phyloP scores from a whole-genome alignment of 2,888 invertebrate genomes.

The Euzophera pinguis region DNA sequence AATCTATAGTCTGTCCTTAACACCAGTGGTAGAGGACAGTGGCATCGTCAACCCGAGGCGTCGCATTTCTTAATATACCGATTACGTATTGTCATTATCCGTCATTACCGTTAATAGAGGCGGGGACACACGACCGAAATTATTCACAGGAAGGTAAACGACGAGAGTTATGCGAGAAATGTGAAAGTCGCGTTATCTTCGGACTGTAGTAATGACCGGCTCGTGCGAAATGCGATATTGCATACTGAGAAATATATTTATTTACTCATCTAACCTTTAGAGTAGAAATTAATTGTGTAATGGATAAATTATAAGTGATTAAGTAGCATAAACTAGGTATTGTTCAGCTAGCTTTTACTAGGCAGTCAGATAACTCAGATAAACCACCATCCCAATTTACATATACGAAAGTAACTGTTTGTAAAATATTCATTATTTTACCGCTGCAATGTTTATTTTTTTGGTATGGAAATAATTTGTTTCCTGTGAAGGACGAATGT shows the following conservation, averaged over 20 bases:
- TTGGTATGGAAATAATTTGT: no score
- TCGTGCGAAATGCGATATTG: constrained; percentile 6
- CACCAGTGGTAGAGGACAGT: constrained; percentile 16
- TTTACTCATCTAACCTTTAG: neutral
- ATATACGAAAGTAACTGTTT: no score
- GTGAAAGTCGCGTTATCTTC: constrained; percentile 43
- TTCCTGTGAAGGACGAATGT: no score
- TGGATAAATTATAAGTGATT: neutral
- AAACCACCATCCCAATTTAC: no score
- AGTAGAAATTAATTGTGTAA: neutral
- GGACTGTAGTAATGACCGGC: constrained; percentile 10
- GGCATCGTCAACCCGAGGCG: constrained; percentile 27
- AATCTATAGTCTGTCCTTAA: no score
- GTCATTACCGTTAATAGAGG: constrained; percentile 68
- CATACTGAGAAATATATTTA: neutral
- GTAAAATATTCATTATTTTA: no score
- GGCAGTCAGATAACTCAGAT: no score
- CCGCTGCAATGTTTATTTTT: no score
- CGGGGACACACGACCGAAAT: constrained; percentile 54
- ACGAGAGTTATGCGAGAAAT: constrained; percentile 51
- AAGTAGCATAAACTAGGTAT: no score
- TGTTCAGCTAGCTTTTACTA: no score
- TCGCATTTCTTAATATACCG: constrained; percentile 50
- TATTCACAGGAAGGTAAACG: constrained; percentile 51
- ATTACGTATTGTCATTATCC: constrained; percentile 71